Conservation (phyloP, 2,797 vertebrate genomes). For the Gambusia yucatana region DNA sequence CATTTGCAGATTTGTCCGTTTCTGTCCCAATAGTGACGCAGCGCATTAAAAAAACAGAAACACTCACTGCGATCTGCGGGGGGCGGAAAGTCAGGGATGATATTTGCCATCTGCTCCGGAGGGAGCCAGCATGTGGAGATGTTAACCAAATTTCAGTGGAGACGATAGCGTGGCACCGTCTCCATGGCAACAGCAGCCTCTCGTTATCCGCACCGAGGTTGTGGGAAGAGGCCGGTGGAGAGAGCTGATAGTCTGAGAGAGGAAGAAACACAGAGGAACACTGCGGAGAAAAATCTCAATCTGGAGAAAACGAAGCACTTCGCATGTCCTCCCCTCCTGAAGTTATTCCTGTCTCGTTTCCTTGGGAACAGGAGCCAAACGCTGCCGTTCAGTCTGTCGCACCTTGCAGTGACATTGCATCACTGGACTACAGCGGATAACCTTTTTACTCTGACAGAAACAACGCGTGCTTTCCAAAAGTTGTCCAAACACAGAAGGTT, state of each 20-base stretch:
- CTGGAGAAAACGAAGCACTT: slow-evolving; percentile 26
- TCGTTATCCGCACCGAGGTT: slow-evolving; percentile 41
- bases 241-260: slow-evolving; percentile 34
- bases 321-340: slow-evolving; percentile 41
- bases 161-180: slow-evolving; percentile 55
- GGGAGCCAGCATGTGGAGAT: slow-evolving; percentile 34
- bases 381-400: slow-evolving; percentile 16
- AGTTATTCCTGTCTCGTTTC: slow-evolving; percentile 63
- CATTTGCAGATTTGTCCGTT: background rate
- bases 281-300: background rate
- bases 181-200: slow-evolving; percentile 67
- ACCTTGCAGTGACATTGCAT: slow-evolving; percentile 26
- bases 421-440: slow-evolving; percentile 19
- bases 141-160: slow-evolving; percentile 66
- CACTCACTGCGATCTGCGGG: slow-evolving; percentile 13
- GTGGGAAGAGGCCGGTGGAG: slow-evolving; percentile 50
- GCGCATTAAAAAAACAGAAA: slow-evolving; percentile 8
- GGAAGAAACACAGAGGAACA: background rate
- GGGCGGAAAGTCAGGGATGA: slow-evolving; percentile 34
- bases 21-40: background rate
- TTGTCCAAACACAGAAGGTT: slow-evolving; percentile 10
- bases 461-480: slow-evolving; percentile 1
- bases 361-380: slow-evolving; percentile 58
- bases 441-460: slow-evolving; percentile 10
- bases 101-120: slow-evolving; percentile 64